Base-by-base conservation (phyloP, 2,797 vertebrate species). In the Gambusia yucatana region DNA sequence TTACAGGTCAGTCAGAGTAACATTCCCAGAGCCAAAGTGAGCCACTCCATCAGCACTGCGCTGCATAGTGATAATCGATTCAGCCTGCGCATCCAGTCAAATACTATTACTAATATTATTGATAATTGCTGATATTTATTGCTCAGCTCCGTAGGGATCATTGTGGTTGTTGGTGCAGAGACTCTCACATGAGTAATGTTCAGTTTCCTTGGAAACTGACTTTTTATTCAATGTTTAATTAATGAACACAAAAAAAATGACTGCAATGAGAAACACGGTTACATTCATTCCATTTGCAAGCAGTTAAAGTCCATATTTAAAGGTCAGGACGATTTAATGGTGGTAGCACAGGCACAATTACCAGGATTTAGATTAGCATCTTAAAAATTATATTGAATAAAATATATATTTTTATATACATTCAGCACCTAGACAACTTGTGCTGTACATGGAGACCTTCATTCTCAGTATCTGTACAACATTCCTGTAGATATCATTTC, bases 401-500 rank as follows among this genome's bases (percentile, higher is more conserved):
- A 41, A 43, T 25, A 5, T 6, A 25, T 11, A 13, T 39, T 67
- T 9, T 39, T 3, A 17, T 3, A 16, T 36, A 41, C 0, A 67
- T 41, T 73, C 78, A 67, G 63, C 14, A 69, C 57, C 48, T 11
- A 73, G 77, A 84, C 74, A 73, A 63, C 0, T 43, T 17, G 47
- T 47, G 67, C 41, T 80, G 72, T 81, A 77, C 14, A 70, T 14
- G 17, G 41, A 83, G 77, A 69, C 30, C 75, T 22, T 47, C 0
- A 0, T 75, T 8, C 57, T 77, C 10, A 1, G 80, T 78, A 76
- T 73, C 9, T 17, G 22, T 67, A 75, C 71, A 47, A 46, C 3
- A 52, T 76, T 77, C 63, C 70, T 57, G 80, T 61, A 83, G 67
- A 63, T 84, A 72, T 77, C 46, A 48, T 70, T 76, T 36, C 10